Conservation (phyloP, 2,113 vertebrate species). For the Dasyurus viverrinus region DNA sequence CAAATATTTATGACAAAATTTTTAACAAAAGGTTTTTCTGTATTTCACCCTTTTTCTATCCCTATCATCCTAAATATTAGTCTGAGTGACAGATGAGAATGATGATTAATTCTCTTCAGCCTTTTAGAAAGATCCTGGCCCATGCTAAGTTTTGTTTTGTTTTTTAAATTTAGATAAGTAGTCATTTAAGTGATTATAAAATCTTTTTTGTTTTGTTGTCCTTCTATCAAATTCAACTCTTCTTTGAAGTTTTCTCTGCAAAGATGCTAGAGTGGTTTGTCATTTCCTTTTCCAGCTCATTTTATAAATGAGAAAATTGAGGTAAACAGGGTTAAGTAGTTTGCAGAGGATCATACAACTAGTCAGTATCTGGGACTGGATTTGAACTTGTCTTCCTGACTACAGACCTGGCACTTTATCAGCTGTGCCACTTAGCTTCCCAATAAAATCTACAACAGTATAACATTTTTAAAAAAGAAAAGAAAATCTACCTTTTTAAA, state of each 20-base stretch:
- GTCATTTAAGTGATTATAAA: background rate
- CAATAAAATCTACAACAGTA: background rate
- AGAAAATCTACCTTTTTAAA: background rate
- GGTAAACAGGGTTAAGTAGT: no score
- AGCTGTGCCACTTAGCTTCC: no score
- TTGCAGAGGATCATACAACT: no score
- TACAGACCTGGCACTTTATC: no score
- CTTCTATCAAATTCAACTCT: no score
- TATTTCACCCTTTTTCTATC: background rate
- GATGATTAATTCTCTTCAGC: background rate
- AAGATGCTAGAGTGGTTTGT: no score
- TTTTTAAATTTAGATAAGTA: background rate
- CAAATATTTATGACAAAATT: slow-evolving; percentile 18
- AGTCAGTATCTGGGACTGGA: no score
- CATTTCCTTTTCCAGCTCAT: no score
- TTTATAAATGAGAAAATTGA: no score
- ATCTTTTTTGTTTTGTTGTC: background rate
- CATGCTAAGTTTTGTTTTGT: background rate
- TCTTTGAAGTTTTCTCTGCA: no score
- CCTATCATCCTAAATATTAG: background rate
- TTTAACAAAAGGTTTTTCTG: background rate
- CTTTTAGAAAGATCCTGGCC: background rate
- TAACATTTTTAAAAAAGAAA: background rate
- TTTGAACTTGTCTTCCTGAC: no score
- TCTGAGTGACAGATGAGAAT: slow-evolving; percentile 16